These are phyloP conservation scores for Netelia fuscicornis DNA, from an alignment of 2,888 invertebrate species.

Conservation along the genomic window DNA sequence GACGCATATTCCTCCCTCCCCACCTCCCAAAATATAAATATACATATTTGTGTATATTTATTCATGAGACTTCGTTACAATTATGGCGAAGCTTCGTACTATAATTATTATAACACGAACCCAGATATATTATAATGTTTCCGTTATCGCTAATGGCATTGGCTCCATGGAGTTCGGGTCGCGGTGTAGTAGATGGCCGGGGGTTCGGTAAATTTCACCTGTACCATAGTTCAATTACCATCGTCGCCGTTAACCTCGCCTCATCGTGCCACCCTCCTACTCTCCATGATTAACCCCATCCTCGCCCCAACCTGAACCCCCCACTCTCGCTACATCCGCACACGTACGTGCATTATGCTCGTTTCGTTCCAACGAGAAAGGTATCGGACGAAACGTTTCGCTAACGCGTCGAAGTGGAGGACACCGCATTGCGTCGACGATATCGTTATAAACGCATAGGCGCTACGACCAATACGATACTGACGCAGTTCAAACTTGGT, in stretches of 20 bases:
- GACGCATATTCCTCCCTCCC: neutral
- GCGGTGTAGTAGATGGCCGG: neutral
- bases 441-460: neutral
- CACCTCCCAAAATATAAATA: neutral
- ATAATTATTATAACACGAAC: constrained; percentile 38
- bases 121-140: constrained; percentile 44
- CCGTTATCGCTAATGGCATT: constrained; percentile 18
- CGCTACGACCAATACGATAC: neutral
- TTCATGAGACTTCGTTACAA: constrained; percentile 35
- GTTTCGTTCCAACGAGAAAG: constrained; percentile 14
- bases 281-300: neutral
- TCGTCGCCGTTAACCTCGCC: constrained; percentile 43
- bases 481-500: neutral
- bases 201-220: constrained; percentile 31
- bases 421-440: neutral
- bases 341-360: neutral
- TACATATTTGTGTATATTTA: constrained; percentile 16
- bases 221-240: constrained; percentile 57
- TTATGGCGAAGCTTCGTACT: constrained; percentile 28
- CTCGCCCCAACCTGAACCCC: neutral
- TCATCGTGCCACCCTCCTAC: neutral
- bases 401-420: neutral
- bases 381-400: neutral
- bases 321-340: neutral
- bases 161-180: neutral